A percentile compares a stretch with the other conserved stretches of the same genome.
These are phyloP conservation scores for Apodemus agrarius DNA, from an alignment of 2,797 vertebrate genomes.

Conservation along the genomic window DNA sequence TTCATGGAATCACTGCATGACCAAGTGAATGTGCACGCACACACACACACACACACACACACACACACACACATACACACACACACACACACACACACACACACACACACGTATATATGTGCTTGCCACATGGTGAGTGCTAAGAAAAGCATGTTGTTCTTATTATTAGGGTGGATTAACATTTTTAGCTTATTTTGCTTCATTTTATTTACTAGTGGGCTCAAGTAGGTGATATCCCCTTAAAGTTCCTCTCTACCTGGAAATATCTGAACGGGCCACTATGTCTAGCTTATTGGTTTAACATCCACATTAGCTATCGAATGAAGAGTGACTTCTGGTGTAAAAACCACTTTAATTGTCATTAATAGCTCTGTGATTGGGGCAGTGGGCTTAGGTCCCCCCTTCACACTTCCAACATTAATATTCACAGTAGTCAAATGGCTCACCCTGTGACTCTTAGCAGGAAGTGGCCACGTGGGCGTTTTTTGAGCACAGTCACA, in stretches of 20 bases:
- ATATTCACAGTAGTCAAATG: neutral
- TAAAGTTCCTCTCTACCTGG: neutral
- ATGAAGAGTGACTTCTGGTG: slow-evolving; percentile 7
- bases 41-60: neutral
- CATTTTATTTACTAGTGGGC: neutral
- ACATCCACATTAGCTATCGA: neutral
- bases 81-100: no score
- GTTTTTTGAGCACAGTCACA: neutral
- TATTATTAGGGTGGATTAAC: neutral
- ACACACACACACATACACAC: neutral
- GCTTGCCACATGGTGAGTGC: neutral
- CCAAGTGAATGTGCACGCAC: neutral
- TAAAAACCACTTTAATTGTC: slow-evolving; percentile 30
- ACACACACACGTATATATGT: neutral
- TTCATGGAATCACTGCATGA: neutral
- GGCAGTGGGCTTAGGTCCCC: neutral
- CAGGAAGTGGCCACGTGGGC: neutral
- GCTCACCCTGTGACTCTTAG: neutral
- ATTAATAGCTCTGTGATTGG: neutral
- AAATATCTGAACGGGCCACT: no score
- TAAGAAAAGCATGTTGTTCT: neutral
- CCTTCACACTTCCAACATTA: neutral
- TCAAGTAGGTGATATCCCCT: neutral
- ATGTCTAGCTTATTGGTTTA: neutral
- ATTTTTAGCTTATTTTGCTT: neutral